Evolutionary conservation across 2,113 vertebrate genomes (phyloP).

Genomic region (Acanthisitta chloris): DNA sequence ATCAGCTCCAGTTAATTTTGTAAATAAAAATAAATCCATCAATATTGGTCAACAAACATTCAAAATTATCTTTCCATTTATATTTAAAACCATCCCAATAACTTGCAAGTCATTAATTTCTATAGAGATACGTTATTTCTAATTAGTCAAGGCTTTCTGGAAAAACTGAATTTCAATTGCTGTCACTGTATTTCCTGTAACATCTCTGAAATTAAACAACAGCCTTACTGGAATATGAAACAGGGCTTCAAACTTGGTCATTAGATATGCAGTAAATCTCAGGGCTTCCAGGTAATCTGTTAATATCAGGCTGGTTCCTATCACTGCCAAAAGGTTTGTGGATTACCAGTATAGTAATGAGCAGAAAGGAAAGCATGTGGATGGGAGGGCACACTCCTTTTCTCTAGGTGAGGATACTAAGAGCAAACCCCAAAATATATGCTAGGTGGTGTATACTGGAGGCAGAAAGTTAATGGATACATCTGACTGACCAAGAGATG

Average conservation of each 20-base stretch:
- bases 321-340: not conserved
- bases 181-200: not conserved
- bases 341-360: not conserved
- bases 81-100: not conserved
- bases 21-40: not conserved
- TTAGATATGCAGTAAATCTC: not conserved
- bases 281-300: not conserved
- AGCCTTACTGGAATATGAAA: not conserved
- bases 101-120: not conserved
- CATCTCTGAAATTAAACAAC: not conserved
- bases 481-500: not conserved
- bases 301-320: not conserved
- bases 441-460: accelerated
- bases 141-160: not conserved
- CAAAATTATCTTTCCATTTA: not conserved
- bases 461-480: not conserved
- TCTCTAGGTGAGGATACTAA: not conserved
- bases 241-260: not conserved
- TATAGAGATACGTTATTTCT: not conserved
- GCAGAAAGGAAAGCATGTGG: not conserved
- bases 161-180: not conserved
- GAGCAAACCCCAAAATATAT: not conserved
- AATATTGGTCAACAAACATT: not conserved
- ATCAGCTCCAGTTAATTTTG: not conserved
- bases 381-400: not conserved